Conservation (phyloP, 2,113 vertebrate genomes). For the Lepus europaeus region DNA sequence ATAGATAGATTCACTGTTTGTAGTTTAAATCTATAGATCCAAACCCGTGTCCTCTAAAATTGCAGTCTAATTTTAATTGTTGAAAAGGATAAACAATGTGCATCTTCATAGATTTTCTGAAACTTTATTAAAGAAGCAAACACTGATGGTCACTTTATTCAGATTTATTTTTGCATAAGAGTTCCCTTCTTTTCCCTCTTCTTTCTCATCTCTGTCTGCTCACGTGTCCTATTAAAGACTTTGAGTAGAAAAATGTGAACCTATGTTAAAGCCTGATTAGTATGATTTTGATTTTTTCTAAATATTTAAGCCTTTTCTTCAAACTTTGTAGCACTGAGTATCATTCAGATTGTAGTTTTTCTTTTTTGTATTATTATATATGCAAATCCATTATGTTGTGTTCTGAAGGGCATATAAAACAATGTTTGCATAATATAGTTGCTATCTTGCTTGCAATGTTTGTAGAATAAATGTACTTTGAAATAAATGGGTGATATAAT, state of each 20-base stretch:
- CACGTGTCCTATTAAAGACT: slow-evolving; percentile 5
- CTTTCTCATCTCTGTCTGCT: neutral
- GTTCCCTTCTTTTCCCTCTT: neutral
- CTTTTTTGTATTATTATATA: neutral
- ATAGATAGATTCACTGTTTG: neutral
- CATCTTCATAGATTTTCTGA: neutral
- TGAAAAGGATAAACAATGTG: neutral
- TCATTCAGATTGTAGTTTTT: slow-evolving; percentile 1
- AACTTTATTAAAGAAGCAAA: slow-evolving; percentile 1
- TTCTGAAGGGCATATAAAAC: slow-evolving; percentile 16
- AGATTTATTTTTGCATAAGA: neutral
- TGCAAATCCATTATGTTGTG: neutral
- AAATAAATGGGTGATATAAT: slow-evolving; percentile 73
- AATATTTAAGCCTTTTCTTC: neutral
- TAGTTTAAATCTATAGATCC: neutral
- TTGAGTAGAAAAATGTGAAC: slow-evolving; percentile 30
- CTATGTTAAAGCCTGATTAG: neutral
- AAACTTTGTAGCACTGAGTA: neutral
- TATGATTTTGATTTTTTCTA: neutral
- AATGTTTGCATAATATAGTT: neutral
- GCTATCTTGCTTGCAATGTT: slow-evolving; percentile 14
- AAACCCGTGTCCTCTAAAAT: neutral
- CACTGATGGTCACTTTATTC: neutral
- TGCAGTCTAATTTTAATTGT: neutral
- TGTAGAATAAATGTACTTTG: slow-evolving; percentile 55